Percentiles rank a stretch among this genome's conserved stretches.
Conservation (phyloP, 1,140 invertebrate genomes). For the Agrilus planipennis region DNA sequence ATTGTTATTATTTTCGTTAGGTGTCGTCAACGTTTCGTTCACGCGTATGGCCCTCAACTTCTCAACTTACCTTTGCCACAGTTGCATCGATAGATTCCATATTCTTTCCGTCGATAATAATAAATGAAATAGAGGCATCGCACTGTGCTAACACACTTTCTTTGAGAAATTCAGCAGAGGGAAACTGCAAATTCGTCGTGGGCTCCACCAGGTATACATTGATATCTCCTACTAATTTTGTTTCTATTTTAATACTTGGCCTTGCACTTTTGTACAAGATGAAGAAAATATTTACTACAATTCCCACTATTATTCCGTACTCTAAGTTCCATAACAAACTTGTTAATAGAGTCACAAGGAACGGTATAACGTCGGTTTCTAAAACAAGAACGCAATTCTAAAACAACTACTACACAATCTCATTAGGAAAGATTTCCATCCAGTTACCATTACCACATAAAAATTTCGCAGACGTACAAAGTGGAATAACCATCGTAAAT, state of each 20-base stretch:
- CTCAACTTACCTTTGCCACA: slow-evolving; percentile 44
- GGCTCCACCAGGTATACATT: slow-evolving; percentile 42
- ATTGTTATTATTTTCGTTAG: too few species aligned
- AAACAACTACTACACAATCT: too few species aligned
- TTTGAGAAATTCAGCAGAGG: slow-evolving; percentile 52
- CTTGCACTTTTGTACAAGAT: slow-evolving; percentile 54
- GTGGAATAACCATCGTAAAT: too few species aligned
- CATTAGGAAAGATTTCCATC: too few species aligned
- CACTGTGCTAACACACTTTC: slow-evolving; percentile 36
- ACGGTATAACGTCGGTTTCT: slow-evolving; percentile 54
- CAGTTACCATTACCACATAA: too few species aligned
- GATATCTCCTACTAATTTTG: slow-evolving; percentile 19
- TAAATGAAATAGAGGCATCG: slow-evolving; percentile 21
- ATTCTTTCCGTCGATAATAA: slow-evolving; percentile 50
- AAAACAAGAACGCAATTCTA: slow-evolving; percentile 20
- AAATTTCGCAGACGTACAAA: too few species aligned
- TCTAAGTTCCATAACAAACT: slow-evolving; percentile 54
- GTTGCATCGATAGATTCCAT: slow-evolving; percentile 49
- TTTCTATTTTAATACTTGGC: slow-evolving; percentile 39
- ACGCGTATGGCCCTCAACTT: too few species aligned
- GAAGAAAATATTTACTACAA: slow-evolving; percentile 50
- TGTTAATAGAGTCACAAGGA: slow-evolving; percentile 47
- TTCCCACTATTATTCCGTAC: slow-evolving; percentile 61
- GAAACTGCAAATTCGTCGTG: slow-evolving; percentile 51
- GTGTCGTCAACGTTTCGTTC: too few species aligned